Evolutionary conservation across 2,888 invertebrate species (phyloP).

Genomic region (Plutella xylostella): DNA sequence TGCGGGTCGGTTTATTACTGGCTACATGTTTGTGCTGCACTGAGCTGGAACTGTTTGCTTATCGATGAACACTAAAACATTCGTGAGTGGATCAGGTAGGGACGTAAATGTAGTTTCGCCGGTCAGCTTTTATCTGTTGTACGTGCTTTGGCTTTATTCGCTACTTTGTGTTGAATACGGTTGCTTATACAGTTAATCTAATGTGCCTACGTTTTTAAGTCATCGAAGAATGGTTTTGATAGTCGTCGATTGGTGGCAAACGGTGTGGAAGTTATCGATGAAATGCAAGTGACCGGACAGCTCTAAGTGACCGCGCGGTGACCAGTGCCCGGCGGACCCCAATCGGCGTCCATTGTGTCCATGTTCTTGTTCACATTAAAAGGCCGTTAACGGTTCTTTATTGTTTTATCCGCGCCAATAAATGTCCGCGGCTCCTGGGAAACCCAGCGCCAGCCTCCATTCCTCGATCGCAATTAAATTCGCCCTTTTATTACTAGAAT

Average conservation of each 20-base stretch:
- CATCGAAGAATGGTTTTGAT: no score
- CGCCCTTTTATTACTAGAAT: constrained; percentile 48
- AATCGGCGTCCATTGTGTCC: constrained; percentile 56
- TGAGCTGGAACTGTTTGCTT: constrained; percentile 25
- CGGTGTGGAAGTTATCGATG: background rate
- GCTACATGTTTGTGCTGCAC: constrained; percentile 25
- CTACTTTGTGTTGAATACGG: no score
- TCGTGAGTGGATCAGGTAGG: no score
- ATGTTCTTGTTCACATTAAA: constrained; percentile 68
- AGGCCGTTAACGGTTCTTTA: constrained; percentile 68
- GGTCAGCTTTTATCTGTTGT: no score
- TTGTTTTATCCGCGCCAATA: constrained; percentile 65
- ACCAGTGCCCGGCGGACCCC: constrained; percentile 34
- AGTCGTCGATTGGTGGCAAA: background rate
- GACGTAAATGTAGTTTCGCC: no score
- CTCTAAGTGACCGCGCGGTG: background rate
- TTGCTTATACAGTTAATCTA: no score
- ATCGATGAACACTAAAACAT: constrained; percentile 23
- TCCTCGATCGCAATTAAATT: constrained; percentile 46
- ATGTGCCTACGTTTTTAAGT: no score
- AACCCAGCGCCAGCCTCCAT: constrained; percentile 47
- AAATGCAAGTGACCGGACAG: background rate
- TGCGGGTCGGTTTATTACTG: constrained; percentile 65
- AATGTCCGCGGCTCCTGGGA: constrained; percentile 61
- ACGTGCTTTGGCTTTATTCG: no score